Conservation (phyloP, 1,140 invertebrate genomes). For the Danaus plexippus region DNA sequence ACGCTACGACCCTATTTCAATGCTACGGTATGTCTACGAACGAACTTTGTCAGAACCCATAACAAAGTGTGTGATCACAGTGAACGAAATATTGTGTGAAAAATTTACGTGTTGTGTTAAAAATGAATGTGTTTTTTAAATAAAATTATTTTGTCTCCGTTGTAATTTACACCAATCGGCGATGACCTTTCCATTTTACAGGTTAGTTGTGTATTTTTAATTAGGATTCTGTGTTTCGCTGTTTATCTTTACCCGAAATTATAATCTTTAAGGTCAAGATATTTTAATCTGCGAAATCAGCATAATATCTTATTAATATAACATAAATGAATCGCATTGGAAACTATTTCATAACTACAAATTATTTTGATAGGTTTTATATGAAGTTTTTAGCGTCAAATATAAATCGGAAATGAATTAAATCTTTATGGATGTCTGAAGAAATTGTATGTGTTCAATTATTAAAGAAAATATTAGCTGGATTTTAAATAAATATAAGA, state of each 20-base stretch:
- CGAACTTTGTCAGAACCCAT: constrained; percentile 24
- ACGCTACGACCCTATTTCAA: constrained; percentile 32
- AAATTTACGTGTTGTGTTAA: constrained; percentile 21
- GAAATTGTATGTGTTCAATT: no score
- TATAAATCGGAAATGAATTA: no score
- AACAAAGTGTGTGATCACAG: constrained; percentile 23
- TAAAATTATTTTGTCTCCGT: constrained; percentile 28
- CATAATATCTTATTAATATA: no score
- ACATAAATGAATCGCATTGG: no score
- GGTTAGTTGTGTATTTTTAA: constrained; percentile 58
- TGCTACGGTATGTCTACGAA: constrained; percentile 28
- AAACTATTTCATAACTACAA: no score
- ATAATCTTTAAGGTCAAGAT: no score
- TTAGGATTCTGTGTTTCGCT: constrained; percentile 23
- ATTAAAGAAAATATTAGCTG: no score
- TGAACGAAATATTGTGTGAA: constrained; percentile 22
- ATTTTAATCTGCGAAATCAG: no score
- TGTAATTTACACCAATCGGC: constrained; percentile 39
- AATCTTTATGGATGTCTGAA: no score
- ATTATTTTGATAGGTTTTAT: no score
- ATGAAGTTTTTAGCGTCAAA: no score
- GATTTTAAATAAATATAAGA: no score
- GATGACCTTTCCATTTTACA: constrained; percentile 54
- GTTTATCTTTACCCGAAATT: constrained; percentile 8
- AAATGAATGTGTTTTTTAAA: constrained; percentile 30